phyloP scores from a whole-genome alignment of 2,113 vertebrate genomes.

The Hippoglossus stenolepis region DNA sequence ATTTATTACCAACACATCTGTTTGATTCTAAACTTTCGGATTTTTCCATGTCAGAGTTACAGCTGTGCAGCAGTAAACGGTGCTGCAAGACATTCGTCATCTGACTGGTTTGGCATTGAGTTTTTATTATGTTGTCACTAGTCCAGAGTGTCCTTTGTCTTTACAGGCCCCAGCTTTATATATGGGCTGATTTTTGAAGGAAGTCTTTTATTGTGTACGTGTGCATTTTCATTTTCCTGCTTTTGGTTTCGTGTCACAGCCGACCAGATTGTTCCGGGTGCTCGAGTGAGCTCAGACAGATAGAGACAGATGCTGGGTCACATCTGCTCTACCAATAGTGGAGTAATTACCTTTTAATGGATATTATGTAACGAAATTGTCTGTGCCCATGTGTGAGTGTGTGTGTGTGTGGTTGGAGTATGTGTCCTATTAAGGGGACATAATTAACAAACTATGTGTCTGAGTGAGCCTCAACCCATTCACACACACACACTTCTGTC shows the following conservation, averaged over 20 bases:
- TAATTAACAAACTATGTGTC: constrained; percentile 50
- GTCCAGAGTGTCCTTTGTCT: not conserved
- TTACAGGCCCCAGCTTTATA: not conserved
- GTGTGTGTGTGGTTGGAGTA: not conserved
- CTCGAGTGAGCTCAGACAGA: constrained; percentile 22
- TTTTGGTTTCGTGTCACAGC: constrained; percentile 22
- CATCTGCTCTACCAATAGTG: constrained; percentile 37
- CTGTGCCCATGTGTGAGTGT: constrained; percentile 8
- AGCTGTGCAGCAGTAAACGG: constrained; percentile 8
- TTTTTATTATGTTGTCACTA: not conserved
- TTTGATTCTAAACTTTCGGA: not conserved
- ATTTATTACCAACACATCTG: constrained; percentile 13
- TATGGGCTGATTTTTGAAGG: not conserved
- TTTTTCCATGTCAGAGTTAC: constrained; percentile 7
- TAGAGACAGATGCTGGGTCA: constrained; percentile 35
- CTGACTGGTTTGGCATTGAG: constrained; percentile 4
- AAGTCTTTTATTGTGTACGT: not conserved
- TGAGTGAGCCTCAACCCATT: constrained; percentile 19
- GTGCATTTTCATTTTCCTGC: constrained; percentile 22
- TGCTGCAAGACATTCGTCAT: constrained; percentile 30
- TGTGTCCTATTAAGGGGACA: constrained; percentile 14
- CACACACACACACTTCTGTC: constrained; percentile 10
- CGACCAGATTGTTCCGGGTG: constrained; percentile 31
- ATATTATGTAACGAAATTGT: constrained; percentile 44
- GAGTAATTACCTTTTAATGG: constrained; percentile 58